Percentiles rank a stretch among this genome's conserved stretches.
These are phyloP conservation scores for Rapana venosa DNA, from an alignment of 2,888 invertebrate genomes.

Conservation along the genomic window DNA sequence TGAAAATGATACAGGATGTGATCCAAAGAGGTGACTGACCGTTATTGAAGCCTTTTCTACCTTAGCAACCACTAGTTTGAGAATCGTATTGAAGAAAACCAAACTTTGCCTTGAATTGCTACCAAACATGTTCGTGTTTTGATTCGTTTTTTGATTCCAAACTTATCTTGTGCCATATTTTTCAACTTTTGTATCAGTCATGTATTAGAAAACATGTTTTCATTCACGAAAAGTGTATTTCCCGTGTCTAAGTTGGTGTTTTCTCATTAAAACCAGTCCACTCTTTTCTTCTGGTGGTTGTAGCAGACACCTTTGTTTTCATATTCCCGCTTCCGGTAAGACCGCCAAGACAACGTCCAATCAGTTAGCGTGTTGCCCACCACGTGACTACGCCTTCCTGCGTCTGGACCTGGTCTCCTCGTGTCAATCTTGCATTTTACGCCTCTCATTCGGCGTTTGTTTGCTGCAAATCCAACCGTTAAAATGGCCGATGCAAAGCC, in stretches of 20 bases:
- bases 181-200: not conserved
- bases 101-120: not conserved
- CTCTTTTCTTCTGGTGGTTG: too few relatives aligned
- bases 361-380: slow-evolving; percentile 54
- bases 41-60: not conserved
- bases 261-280: not conserved
- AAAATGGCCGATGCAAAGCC: slow-evolving; percentile 71
- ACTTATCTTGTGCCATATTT: not conserved
- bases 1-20: not conserved
- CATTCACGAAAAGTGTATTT: slow-evolving; percentile 14
- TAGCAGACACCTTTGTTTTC: slow-evolving; percentile 48
- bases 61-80: not conserved
- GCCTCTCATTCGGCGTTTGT: slow-evolving; percentile 55
- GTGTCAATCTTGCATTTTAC: slow-evolving; percentile 66
- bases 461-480: slow-evolving; percentile 55
- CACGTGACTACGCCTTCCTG: slow-evolving; percentile 74
- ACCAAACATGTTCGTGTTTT: slow-evolving; percentile 12
- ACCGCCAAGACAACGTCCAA: slow-evolving; percentile 65
- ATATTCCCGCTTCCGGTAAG: slow-evolving; percentile 65
- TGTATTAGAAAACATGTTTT: not conserved
- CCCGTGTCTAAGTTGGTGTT: not conserved
- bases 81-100: not conserved
- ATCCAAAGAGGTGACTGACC: not conserved
- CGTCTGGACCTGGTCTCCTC: slow-evolving; percentile 61
- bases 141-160: not conserved